Conservation (phyloP, 1,140 invertebrate species). For the Trichogramma pretiosum region DNA sequence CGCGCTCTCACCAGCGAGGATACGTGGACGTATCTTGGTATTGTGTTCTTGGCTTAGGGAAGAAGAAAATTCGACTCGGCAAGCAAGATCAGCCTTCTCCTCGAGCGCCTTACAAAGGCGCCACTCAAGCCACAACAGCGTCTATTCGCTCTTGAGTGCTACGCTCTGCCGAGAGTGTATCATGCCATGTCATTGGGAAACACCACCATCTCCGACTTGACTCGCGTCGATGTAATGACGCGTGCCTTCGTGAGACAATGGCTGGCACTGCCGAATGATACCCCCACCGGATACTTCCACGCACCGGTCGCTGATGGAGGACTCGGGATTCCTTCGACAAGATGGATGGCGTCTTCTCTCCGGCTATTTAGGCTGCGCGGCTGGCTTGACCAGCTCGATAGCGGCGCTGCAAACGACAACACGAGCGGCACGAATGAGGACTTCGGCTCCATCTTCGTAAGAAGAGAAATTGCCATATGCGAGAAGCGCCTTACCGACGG, state of each 20-base stretch:
- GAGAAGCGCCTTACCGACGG: conserved; percentile 16
- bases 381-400: no score
- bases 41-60: conserved; percentile 10
- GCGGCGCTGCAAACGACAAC: background rate
- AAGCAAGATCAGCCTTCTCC: conserved; percentile 1
- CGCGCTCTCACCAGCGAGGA: background rate
- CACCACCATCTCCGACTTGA: conserved; percentile 20
- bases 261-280: conserved; percentile 32
- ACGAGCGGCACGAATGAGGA: background rate
- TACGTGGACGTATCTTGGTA: conserved; percentile 21
- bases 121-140: conserved; percentile 34
- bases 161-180: conserved; percentile 24
- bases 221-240: conserved; percentile 26
- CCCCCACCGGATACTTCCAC: conserved; percentile 30
- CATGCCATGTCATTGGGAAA: conserved; percentile 26
- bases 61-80: background rate
- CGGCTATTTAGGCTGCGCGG: conserved; percentile 1
- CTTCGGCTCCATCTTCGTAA: background rate
- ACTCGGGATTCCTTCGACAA: conserved; percentile 21
- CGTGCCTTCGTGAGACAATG: conserved; percentile 24
- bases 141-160: conserved; percentile 21
- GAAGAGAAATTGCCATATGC: background rate
- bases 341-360: conserved; percentile 14
- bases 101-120: conserved; percentile 25
- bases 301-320: conserved; percentile 27